Evolutionary conservation across 2,113 vertebrate species (phyloP).

Genomic region (Vulpes vulpes): DNA sequence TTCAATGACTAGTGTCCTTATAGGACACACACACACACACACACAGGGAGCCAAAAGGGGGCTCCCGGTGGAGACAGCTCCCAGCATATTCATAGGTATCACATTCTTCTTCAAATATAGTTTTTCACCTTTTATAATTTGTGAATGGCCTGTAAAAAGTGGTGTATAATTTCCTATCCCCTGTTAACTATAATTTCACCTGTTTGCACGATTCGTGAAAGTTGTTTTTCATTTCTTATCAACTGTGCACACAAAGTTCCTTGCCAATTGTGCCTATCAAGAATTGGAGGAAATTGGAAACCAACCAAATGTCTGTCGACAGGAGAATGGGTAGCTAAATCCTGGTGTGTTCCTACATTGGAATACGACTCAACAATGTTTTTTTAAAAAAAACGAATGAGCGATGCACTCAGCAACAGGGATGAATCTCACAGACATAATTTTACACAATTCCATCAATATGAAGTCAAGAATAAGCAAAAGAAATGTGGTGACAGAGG

Average conservation of each 20-base stretch:
- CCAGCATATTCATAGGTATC: background rate
- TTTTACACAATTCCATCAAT: background rate
- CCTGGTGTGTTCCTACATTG: background rate
- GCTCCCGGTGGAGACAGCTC: background rate
- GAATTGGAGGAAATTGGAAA: background rate
- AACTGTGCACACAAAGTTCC: background rate
- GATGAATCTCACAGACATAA: background rate
- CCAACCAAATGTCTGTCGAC: background rate
- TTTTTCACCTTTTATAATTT: background rate
- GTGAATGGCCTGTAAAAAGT: background rate
- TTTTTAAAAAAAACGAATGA: background rate
- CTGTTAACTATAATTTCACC: background rate
- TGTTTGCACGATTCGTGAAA: background rate
- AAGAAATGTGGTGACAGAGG: background rate
- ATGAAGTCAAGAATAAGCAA: background rate
- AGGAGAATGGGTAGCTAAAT: background rate
- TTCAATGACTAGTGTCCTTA: background rate
- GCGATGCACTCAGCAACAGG: background rate
- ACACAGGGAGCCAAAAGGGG: background rate
- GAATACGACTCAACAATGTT: background rate
- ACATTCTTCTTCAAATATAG: background rate
- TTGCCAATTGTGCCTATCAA: background rate
- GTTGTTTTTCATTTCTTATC: background rate
- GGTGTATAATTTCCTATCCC: background rate
- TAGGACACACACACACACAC: background rate